These are phyloP conservation scores for Hippocampus mohnikei DNA, from an alignment of 2,113 vertebrate genomes.

Conservation along the genomic window DNA sequence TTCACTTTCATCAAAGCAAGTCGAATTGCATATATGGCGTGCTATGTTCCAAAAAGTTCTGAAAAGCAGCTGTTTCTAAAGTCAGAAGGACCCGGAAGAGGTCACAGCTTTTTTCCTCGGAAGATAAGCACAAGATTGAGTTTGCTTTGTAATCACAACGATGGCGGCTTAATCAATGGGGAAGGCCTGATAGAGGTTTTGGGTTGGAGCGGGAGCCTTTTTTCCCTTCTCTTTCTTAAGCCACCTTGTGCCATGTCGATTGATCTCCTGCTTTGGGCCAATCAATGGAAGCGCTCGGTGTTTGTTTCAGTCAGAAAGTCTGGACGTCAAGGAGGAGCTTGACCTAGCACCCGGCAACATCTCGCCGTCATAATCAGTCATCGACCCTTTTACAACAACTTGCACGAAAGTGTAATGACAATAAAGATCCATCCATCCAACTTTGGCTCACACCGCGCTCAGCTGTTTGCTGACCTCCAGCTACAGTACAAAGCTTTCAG, in stretches of 20 bases:
- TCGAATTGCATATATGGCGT: not conserved
- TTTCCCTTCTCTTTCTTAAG: constrained; percentile 17
- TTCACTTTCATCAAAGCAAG: constrained; percentile 12
- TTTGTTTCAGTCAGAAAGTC: constrained; percentile 66
- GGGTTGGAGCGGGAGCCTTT: constrained; percentile 15
- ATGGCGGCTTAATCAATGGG: constrained; percentile 39
- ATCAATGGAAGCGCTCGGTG: constrained; percentile 46
- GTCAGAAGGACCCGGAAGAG: too few relatives aligned
- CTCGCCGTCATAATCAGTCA: constrained; percentile 10
- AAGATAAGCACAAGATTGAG: constrained; percentile 17
- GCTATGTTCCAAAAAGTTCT: not conserved
- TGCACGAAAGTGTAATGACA: too few relatives aligned
- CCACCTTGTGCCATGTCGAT: constrained; percentile 54
- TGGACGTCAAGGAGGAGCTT: constrained; percentile 1
- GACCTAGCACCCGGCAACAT: constrained; percentile 21
- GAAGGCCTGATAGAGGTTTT: constrained; percentile 8
- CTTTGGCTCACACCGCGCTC: not conserved
- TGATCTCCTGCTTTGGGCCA: constrained; percentile 58
- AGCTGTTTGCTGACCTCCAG: not conserved
- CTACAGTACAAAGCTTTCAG: not conserved
- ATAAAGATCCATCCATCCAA: too few relatives aligned
- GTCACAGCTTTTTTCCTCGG: not conserved
- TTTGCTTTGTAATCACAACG: constrained; percentile 41
- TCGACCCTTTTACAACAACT: constrained; percentile 4
- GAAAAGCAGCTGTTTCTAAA: not conserved